These are phyloP conservation scores for Pelvicachromis taeniatus DNA, from an alignment of 2,113 vertebrate species.

Conservation along the genomic window DNA sequence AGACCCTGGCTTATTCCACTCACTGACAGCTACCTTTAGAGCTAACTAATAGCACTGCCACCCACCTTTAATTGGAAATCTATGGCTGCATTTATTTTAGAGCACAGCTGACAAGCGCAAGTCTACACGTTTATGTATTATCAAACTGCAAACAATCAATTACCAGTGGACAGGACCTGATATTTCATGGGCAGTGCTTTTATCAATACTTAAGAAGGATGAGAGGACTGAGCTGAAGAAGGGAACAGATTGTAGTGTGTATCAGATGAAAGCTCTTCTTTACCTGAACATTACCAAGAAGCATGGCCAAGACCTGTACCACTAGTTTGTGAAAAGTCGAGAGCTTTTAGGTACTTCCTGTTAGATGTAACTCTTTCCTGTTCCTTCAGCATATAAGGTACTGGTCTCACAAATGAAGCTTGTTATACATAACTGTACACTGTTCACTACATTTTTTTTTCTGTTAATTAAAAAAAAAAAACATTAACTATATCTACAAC, in stretches of 20 bases:
- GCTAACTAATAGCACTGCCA: slow-evolving; percentile 68
- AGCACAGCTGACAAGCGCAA: slow-evolving; percentile 62
- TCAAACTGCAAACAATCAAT: slow-evolving; percentile 60
- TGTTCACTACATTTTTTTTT: background rate
- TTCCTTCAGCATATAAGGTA: background rate
- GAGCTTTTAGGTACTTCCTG: background rate
- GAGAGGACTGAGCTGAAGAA: background rate
- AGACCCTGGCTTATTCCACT: slow-evolving; percentile 49
- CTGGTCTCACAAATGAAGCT: background rate
- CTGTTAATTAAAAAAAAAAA: background rate
- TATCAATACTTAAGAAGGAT: slow-evolving; percentile 53
- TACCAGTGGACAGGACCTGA: slow-evolving; percentile 44
- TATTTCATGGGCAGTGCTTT: slow-evolving; percentile 60
- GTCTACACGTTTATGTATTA: slow-evolving; percentile 66
- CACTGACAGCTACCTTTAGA: slow-evolving; percentile 67
- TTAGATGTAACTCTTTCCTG: background rate
- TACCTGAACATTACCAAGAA: background rate
- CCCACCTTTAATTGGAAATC: slow-evolving; percentile 77
- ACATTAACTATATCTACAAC: background rate
- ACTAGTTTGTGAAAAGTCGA: background rate
- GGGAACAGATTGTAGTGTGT: background rate
- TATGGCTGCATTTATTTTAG: slow-evolving; percentile 72
- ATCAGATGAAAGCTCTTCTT: background rate
- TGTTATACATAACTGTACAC: background rate
- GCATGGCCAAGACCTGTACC: background rate